Evolutionary conservation across 2,113 vertebrate genomes (phyloP).

Genomic region (Poeciliopsis turrubarensis): DNA sequence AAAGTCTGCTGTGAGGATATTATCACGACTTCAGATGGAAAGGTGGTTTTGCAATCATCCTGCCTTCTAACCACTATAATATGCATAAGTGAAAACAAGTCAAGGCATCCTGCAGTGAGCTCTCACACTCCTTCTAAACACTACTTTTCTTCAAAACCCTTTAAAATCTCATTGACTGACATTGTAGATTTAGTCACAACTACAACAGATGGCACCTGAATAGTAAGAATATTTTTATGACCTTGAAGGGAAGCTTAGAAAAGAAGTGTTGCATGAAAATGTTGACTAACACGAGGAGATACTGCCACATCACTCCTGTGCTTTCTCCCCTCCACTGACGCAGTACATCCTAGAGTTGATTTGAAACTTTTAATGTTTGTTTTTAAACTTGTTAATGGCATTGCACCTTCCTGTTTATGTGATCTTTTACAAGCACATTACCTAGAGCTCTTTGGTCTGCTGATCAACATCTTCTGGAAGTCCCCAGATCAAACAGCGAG

Average conservation of each 20-base stretch:
- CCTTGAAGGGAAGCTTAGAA: background rate
- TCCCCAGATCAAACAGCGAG: too few species aligned
- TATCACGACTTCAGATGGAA: slow-evolving; percentile 36
- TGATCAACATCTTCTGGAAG: too few species aligned
- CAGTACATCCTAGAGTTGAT: too few species aligned
- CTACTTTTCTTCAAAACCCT: background rate
- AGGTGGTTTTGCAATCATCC: background rate
- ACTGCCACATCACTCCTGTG: too few species aligned
- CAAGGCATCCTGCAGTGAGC: background rate
- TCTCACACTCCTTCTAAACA: background rate
- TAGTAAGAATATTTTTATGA: background rate
- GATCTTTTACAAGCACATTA: too few species aligned
- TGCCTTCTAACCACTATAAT: background rate
- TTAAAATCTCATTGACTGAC: background rate
- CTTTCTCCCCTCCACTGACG: too few species aligned
- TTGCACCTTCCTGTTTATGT: too few species aligned
- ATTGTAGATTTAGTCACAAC: background rate
- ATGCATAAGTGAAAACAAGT: background rate
- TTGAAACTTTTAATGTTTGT: too few species aligned
- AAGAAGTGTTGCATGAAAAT: background rate
- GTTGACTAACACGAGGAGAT: too few species aligned
- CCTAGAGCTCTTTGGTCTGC: too few species aligned
- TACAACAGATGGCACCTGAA: background rate
- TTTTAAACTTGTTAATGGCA: too few species aligned
- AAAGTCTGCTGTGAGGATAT: slow-evolving; percentile 58